Evolutionary conservation across 2,888 invertebrate genomes (phyloP).

Genomic region (Latrodectus elegans): DNA sequence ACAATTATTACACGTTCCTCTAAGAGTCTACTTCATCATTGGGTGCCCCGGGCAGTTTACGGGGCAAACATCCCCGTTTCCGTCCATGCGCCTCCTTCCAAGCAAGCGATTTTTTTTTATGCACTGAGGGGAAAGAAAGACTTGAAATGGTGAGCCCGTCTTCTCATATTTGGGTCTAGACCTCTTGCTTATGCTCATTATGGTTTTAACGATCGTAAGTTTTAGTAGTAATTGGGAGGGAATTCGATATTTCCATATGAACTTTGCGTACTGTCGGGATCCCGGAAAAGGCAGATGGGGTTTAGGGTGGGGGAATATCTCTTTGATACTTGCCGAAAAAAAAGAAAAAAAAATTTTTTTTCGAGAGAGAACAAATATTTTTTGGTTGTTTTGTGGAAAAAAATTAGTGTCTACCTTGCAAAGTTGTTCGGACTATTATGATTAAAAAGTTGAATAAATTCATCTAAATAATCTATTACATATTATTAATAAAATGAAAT

Average conservation of each 20-base stretch:
- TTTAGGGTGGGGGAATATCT: neutral
- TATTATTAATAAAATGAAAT: too few species aligned
- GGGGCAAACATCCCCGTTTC: neutral
- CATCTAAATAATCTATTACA: neutral
- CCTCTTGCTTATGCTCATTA: neutral
- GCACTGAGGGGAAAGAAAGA: neutral
- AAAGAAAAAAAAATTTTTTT: neutral
- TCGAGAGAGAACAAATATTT: neutral
- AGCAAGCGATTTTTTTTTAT: neutral
- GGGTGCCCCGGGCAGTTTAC: neutral
- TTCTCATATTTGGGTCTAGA: too few species aligned
- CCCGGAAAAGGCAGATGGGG: neutral
- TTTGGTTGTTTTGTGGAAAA: neutral
- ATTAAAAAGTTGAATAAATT: neutral
- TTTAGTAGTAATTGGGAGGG: neutral
- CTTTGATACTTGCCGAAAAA: neutral
- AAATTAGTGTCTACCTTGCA: neutral
- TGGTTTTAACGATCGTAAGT: neutral
- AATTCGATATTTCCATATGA: neutral
- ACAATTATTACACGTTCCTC: conserved; percentile 40
- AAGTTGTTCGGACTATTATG: neutral
- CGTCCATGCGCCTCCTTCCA: neutral
- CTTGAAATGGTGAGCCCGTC: neutral
- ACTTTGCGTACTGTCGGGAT: neutral
- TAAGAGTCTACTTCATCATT: conserved; percentile 37